Evolutionary conservation across 2,888 invertebrate genomes (phyloP), one percentile per base, ranked within the genome.

Genomic region (Pammene aurita): DNA sequence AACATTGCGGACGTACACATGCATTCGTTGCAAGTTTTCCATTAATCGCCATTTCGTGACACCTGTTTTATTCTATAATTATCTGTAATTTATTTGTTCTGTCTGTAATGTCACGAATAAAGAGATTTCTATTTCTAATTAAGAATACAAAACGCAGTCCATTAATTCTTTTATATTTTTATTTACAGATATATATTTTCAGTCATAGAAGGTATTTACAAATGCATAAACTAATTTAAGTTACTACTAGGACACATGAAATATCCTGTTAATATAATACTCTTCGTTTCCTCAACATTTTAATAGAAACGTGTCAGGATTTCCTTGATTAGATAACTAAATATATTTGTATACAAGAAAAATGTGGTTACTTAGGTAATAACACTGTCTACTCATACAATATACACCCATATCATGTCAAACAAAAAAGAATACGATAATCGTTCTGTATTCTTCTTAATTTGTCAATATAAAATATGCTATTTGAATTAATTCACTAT

Each of bases 361-460:
- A 77, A 79, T 78, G 83, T 86, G 84, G 83, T 84, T 82, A 38
- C 38, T 38, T 38, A 76, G 76, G 78, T 76, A 79, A 76, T 74
- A 58, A 46, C 9, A 46, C 34, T 46, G 9, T 44, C 9, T 11
- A 48, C n/a, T n/a, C n/a, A n/a, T n/a, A n/a, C 16, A 57, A 61
- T 48, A 64, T 46, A 60, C 69, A 69, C 50, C 18, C 67, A 52
- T 73, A 72, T 71, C 71, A 75, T 81, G 78, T 84, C 85, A 88
- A 87, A 88, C 84, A 84, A 84, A 87, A 84, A 86, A 85, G 82
- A 83, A 79, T 79, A 84, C 79, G 38, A 73, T 66, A 71, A 18
- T 16, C 57, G 11, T 66, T 69, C 65, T 57, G 77, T 78, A 77
- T 80, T 83, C 83, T 88, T 85, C 78, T 80, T 84, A 86, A 83